Percentiles rank a stretch among this genome's conserved stretches.
phyloP scores from a whole-genome alignment of 1,140 invertebrate genomes.

The Daktulosphaira vitifoliae region DNA sequence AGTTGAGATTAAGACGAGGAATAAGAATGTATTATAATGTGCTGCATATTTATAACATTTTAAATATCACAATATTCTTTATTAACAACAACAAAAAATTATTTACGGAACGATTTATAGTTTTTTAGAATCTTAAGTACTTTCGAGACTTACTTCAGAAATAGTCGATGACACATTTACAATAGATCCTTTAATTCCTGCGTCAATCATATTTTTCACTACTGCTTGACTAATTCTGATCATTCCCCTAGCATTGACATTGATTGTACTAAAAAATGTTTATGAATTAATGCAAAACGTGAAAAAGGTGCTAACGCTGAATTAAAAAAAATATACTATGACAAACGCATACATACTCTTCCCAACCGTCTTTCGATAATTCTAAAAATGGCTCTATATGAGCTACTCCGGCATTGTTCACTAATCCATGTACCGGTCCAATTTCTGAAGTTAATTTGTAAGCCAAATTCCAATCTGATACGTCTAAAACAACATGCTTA shows the following conservation, averaged over 20 bases:
- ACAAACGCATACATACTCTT: slow-evolving; percentile 60
- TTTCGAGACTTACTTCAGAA: slow-evolving; percentile 38
- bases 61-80: too few species aligned
- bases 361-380: slow-evolving; percentile 56
- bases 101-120: too few species aligned
- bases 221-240: slow-evolving; percentile 76
- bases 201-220: slow-evolving; percentile 59
- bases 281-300: too few species aligned
- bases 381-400: slow-evolving; percentile 55
- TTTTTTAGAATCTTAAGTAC: too few species aligned
- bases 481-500: slow-evolving; percentile 58
- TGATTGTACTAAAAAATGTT: slow-evolving; percentile 59
- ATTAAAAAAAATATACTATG: too few species aligned
- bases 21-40: too few species aligned
- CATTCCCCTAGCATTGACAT: slow-evolving; percentile 75
- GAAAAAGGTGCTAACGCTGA: too few species aligned
- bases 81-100: too few species aligned
- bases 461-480: slow-evolving; percentile 67
- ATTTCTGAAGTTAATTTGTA: slow-evolving; percentile 48
- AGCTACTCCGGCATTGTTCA: slow-evolving; percentile 72
- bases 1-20: too few species aligned
- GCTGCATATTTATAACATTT: too few species aligned
- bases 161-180: slow-evolving; percentile 88
- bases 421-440: slow-evolving; percentile 61
- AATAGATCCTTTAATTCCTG: slow-evolving; percentile 63